These are phyloP conservation scores for Chiloscyllium plagiosum DNA, from an alignment of 2,113 vertebrate genomes.

Conservation along the genomic window DNA sequence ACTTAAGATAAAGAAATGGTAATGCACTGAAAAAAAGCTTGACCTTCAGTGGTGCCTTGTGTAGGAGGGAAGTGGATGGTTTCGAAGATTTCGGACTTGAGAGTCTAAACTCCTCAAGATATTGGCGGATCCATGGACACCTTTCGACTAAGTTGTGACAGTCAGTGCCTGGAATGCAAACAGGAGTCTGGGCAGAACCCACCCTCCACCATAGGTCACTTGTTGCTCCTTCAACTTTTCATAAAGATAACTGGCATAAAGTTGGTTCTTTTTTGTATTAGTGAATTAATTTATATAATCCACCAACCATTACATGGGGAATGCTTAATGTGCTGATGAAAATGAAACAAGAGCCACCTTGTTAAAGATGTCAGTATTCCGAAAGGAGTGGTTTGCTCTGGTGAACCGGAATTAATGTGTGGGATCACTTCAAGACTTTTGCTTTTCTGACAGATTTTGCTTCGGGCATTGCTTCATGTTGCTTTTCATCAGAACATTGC, in stretches of 20 bases:
- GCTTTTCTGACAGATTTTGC: background rate
- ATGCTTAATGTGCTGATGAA: background rate
- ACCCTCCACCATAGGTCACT: too few relatives aligned
- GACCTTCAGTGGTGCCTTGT: background rate
- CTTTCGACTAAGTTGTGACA: background rate
- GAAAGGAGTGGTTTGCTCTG: background rate
- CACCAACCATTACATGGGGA: background rate
- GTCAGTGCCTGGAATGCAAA: background rate
- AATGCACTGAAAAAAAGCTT: background rate
- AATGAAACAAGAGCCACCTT: slow-evolving; percentile 24
- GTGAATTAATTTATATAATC: background rate
- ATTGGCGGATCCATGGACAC: background rate
- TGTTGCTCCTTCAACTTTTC: background rate
- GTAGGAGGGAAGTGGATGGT: background rate
- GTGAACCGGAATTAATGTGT: background rate
- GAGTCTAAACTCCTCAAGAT: background rate
- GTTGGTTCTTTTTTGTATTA: background rate
- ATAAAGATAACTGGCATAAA: background rate
- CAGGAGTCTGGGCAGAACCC: background rate
- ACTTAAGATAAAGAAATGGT: too few relatives aligned
- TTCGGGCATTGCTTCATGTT: too few relatives aligned
- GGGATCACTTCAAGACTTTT: background rate
- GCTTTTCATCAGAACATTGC: background rate
- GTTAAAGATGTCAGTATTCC: background rate
- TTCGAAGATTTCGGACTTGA: background rate